A percentile compares a stretch with the other conserved stretches of the same genome.
Evolutionary conservation across 2,113 vertebrate genomes (phyloP).

Genomic region (Siniperca knerii): DNA sequence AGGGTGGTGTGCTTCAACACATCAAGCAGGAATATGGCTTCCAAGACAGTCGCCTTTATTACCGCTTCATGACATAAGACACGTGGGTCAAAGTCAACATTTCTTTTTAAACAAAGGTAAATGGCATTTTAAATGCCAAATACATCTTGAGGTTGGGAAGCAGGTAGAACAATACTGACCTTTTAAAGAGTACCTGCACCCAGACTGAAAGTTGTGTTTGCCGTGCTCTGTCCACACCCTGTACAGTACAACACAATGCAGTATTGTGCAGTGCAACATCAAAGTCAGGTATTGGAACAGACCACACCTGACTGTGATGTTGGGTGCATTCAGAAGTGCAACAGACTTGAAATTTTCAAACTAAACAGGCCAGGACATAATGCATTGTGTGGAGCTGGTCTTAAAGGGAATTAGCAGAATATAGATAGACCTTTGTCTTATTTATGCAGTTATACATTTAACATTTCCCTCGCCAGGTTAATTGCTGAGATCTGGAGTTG

Average conservation of each 20-base stretch:
- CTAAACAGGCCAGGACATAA: not conserved
- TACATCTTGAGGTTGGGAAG: not conserved
- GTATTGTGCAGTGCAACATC: not conserved
- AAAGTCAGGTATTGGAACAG: not conserved
- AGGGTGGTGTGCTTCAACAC: constrained; percentile 91
- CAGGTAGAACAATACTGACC: not conserved
- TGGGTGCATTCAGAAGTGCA: not conserved
- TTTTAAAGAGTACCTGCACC: not conserved
- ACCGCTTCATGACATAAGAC: constrained; percentile 81
- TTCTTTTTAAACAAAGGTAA: not conserved
- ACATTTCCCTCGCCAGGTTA: constrained; percentile 7
- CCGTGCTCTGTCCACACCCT: not conserved
- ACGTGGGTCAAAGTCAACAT: not conserved
- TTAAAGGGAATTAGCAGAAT: constrained; percentile 17
- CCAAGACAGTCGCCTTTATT: constrained; percentile 89
- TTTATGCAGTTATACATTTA: not conserved
- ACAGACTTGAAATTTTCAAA: not conserved
- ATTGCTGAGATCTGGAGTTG: not conserved
- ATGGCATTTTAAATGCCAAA: not conserved
- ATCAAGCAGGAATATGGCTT: constrained; percentile 90
- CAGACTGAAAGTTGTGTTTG: not conserved
- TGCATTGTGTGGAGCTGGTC: not conserved
- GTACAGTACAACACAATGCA: not conserved
- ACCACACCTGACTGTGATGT: not conserved
- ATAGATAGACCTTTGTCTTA: not conserved